Percentiles rank a stretch among this genome's conserved stretches.
phyloP scores from a whole-genome alignment of 2,888 invertebrate species.

The Caenorhabditis sinica region DNA sequence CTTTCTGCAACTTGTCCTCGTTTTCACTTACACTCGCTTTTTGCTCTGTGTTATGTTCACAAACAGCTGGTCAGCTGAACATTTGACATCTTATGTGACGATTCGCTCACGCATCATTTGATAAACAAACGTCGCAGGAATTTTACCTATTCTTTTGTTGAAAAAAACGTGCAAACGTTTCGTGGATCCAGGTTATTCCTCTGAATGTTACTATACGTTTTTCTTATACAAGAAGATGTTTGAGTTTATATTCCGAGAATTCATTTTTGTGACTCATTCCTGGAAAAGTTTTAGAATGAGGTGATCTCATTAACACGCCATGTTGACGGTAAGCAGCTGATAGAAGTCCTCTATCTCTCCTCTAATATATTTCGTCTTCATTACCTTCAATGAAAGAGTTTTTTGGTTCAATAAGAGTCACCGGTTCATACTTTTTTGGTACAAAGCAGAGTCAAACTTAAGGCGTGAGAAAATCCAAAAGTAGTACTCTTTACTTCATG shows the following conservation, averaged over 20 bases:
- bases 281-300: no score
- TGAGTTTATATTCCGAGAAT: background rate
- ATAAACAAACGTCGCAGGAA: conserved; percentile 33
- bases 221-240: background rate
- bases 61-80: conserved; percentile 61
- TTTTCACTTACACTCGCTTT: conserved; percentile 8
- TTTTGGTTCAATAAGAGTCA: no score
- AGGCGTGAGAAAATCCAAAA: background rate
- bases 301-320: no score
- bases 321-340: no score
- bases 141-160: conserved; percentile 20
- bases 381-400: no score
- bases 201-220: background rate
- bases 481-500: conserved; percentile 1
- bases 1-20: conserved; percentile 34
- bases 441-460: background rate
- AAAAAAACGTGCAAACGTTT: conserved; percentile 8
- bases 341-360: no score
- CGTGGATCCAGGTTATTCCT: background rate
- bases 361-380: no score
- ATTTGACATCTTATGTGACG: conserved; percentile 53
- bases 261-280: no score
- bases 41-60: conserved; percentile 29
- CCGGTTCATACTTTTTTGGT: no score
- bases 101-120: conserved; percentile 53